A percentile compares a stretch with the other conserved stretches of the same genome.
These are phyloP conservation scores for Platypus cylindrus DNA, from an alignment of 2,888 invertebrate species.

Conservation along the genomic window DNA sequence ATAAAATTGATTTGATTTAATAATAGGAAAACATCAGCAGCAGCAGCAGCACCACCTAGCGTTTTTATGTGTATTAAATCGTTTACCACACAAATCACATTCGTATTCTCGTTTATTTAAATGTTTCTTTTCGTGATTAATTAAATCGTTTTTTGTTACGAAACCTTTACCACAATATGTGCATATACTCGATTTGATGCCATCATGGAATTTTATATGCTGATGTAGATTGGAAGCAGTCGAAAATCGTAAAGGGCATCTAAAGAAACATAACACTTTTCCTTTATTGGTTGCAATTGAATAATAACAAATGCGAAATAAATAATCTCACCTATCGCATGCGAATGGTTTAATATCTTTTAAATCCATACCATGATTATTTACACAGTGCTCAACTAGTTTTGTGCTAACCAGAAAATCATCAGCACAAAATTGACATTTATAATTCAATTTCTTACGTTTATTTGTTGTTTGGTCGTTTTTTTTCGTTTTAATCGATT, in stretches of 20 bases:
- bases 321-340: constrained; percentile 17
- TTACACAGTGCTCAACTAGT: constrained; percentile 19
- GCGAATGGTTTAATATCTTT: constrained; percentile 23
- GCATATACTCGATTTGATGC: constrained; percentile 23
- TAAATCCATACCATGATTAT: constrained; percentile 19
- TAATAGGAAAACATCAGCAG: not conserved
- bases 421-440: constrained; percentile 18
- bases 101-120: constrained; percentile 23
- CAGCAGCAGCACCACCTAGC: constrained; percentile 20
- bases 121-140: constrained; percentile 25
- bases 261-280: constrained; percentile 1
- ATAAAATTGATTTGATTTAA: not conserved
- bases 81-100: constrained; percentile 22
- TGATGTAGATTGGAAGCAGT: constrained; percentile 22
- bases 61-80: constrained; percentile 26
- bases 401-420: constrained; percentile 16
- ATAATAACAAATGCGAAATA: not conserved
- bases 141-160: constrained; percentile 24
- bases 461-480: constrained; percentile 7
- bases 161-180: constrained; percentile 32
- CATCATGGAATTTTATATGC: constrained; percentile 24
- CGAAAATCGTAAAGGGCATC: constrained; percentile 22
- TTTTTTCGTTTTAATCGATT: constrained; percentile 1
- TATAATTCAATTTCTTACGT: constrained; percentile 13
- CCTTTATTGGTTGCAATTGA: not conserved